Conservation (phyloP, 2,113 vertebrate species). For the Lamprotornis superbus region DNA sequence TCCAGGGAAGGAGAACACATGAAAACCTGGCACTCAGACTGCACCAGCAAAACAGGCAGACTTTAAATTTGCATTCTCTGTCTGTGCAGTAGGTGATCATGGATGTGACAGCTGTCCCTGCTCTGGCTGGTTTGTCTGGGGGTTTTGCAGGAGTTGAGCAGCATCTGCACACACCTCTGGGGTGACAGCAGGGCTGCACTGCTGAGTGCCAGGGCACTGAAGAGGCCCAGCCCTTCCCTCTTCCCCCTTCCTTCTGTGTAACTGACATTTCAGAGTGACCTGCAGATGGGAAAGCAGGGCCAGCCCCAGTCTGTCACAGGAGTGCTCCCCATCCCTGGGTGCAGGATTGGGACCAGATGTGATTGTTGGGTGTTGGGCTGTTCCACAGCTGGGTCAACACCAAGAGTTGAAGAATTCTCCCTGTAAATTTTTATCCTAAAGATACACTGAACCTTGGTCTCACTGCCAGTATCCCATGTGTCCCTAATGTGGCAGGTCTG, state of each 20-base stretch:
- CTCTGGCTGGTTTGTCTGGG: not conserved
- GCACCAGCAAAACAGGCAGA: not conserved
- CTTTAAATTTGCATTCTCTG: not conserved
- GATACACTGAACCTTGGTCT: not conserved
- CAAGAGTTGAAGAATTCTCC: not conserved
- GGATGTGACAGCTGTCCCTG: not conserved
- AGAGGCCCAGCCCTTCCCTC: not conserved
- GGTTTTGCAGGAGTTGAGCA: not conserved
- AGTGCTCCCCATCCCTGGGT: not conserved
- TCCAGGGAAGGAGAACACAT: no score
- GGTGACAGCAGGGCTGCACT: not conserved
- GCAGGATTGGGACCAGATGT: not conserved
- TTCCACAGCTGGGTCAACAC: not conserved
- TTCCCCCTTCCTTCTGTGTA: no score
- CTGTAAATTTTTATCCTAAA: not conserved
- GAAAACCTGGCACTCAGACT: not conserved
- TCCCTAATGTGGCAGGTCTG: not conserved
- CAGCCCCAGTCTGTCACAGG: not conserved
- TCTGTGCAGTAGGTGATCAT: accelerated
- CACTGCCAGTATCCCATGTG: accelerated
- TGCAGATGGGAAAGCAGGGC: not conserved
- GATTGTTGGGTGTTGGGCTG: not conserved
- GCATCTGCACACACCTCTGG: accelerated
- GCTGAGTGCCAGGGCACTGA: not conserved
- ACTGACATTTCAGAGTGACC: not conserved